Conservation (phyloP, 2,888 invertebrate species). For the Euplagia quadripunctaria region DNA sequence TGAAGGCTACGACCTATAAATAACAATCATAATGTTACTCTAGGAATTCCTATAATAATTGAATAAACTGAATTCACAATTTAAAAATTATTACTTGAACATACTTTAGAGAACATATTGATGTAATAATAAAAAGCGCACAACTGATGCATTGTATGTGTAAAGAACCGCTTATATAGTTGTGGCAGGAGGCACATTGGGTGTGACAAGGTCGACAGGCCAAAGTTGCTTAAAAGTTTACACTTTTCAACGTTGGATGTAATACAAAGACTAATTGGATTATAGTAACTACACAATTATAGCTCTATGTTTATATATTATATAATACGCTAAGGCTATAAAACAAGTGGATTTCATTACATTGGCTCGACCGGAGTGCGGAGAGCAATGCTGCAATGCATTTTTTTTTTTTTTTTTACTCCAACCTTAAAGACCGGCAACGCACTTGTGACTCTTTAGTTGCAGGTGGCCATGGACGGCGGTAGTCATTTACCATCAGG, state of each 20-base stretch:
- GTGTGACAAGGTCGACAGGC: constrained; percentile 74
- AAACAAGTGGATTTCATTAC: not conserved
- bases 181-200: constrained; percentile 48
- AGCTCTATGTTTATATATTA: not conserved
- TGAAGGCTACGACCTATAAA: constrained; percentile 68
- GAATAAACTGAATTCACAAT: not conserved
- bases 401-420: too few species aligned
- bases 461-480: too few species aligned
- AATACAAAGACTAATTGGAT: constrained; percentile 36
- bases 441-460: too few species aligned
- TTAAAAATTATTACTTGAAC: constrained; percentile 37
- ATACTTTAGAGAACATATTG: constrained; percentile 80
- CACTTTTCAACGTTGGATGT: constrained; percentile 31
- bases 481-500: too few species aligned
- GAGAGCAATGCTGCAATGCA: too few species aligned
- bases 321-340: not conserved
- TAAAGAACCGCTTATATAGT: constrained; percentile 69
- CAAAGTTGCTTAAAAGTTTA: constrained; percentile 55
- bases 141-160: constrained; percentile 68
- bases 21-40: too few species aligned
- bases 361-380: too few species aligned
- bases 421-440: too few species aligned
- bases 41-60: too few species aligned
- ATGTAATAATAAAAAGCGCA: constrained; percentile 55
- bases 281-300: not conserved